Evolutionary conservation across 1,140 invertebrate genomes (phyloP), one percentile per base, ranked within the genome.

Genomic region (Pomacea maculata): DNA sequence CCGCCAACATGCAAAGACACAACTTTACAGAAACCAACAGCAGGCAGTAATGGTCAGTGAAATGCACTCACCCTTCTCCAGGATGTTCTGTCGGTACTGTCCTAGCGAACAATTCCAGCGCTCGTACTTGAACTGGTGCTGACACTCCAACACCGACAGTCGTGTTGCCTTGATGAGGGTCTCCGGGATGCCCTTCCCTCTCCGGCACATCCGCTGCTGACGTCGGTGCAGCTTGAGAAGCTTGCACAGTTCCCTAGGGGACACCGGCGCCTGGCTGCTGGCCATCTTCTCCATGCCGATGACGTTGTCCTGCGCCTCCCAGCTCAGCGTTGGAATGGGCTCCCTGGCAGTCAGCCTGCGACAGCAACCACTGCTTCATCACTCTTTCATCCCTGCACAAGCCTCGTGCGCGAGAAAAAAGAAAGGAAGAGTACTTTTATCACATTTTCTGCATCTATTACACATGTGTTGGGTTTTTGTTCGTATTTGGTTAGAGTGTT

Each of bases 81-180:
- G 80, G 45, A 89, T 83, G 52, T 87, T 85, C 75, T 83, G 80
- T 77, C 87, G 83, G 79, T 87, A 86, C n/a, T 85, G 82, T 54
- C 84, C 86, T 8, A 88, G 82, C 2, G 90, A 86, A 80, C 91
- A 92, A 77, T 92, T 92, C 91, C 91, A 92, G 64, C 89, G 80
- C 68, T 91, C 88, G 67, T 87, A 78, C 80, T 85, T 81, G 82
- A 92, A 91, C 82, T 91, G 90, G 52, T 86, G 80, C 73, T 87
- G 87, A 77, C 91, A 92, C 80, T 91, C 89, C 54, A 86, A 71
- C n/a, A 89, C 85, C 57, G 90, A 89, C 52, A 89, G 83, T 65
- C 82, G 45, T 25, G 83, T 85, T 12, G 88, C 86, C 67, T 85
- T 84, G 67, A 88, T 71, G 55, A 89, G 82, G 10, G 83, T 84